Base-by-base conservation (phyloP, 2,888 invertebrate genomes). In the Atethmia centrago region DNA sequence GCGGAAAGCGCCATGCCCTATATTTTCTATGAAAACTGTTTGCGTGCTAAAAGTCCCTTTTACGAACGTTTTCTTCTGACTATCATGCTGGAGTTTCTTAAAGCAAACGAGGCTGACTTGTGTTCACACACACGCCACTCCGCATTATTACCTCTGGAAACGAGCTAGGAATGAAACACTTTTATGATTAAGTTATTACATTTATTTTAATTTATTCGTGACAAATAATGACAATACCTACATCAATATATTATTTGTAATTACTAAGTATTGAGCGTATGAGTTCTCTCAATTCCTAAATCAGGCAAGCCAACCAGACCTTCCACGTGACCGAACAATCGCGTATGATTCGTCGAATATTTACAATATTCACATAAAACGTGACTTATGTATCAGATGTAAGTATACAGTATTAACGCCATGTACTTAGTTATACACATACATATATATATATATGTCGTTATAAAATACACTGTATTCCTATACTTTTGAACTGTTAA, bases 221-320 rank as follows among this genome's bases (percentile, higher is more conserved):
- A 95, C 94, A 95, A 94, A 94, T 94, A 91, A 93, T 93, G 92
- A 94, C 93, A 91, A 92, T 92, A 90, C 92, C 91, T 91, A 92
- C 91, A 93, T 92, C 89, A 89, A 89, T 85, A n/a, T 88, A 86
- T 92, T 92, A 92, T 89, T 91, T 79, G 67, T 91, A 92, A 90
- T 90, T 88, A 90, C 92, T 94, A 94, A 92, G 87, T 92, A 90
- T 93, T 96, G 95, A 95, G 95, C 95, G 93, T 95, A 94, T 92
- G 91, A 90, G 92, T 95, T 95, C 91, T 93, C 92, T 95, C 95
- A 95, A 96, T 95, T 95, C 95, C 95, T 95, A 94, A 90, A 90
- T 94, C 93, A 94, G 94, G 93, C 93, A 94, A 94, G 93, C 93
- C 90, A 92, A 90, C 91, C 90, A 88, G 89, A 88, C 88, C 84